Conservation (phyloP, 1,140 invertebrate species). For the Eurosta solidaginis region DNA sequence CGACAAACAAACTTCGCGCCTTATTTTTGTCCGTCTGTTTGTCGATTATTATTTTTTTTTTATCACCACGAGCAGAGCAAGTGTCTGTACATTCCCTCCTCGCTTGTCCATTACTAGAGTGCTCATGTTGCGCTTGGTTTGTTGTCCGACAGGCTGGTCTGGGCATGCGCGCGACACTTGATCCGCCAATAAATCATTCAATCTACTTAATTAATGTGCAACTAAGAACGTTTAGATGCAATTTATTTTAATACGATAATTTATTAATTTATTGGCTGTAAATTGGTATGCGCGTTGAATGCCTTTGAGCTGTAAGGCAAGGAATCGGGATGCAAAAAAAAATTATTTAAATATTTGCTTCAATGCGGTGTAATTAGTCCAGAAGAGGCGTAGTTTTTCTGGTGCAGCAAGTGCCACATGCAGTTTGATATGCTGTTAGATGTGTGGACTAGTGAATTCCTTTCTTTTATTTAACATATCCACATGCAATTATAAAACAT, state of each 20-base stretch:
- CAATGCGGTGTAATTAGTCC: too few relatives aligned
- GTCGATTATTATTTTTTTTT: neutral
- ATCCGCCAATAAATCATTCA: slow-evolving; percentile 60
- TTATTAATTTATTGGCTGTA: slow-evolving; percentile 61
- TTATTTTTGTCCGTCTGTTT: neutral
- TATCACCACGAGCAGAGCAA: neutral
- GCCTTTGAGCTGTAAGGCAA: neutral
- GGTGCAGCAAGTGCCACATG: neutral
- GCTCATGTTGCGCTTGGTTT: neutral
- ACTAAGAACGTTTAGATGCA: slow-evolving; percentile 60
- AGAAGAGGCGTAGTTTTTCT: too few relatives aligned
- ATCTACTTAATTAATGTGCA: slow-evolving; percentile 60
- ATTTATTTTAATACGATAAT: slow-evolving; percentile 60
- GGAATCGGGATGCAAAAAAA: neutral
- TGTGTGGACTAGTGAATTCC: too few relatives aligned
- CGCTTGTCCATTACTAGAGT: neutral
- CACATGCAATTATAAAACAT: too few relatives aligned
- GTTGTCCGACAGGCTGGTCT: neutral
- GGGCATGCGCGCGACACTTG: slow-evolving; percentile 48
- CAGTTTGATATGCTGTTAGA: neutral
- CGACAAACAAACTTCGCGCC: neutral
- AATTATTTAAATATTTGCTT: neutral
- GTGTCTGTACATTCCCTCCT: neutral
- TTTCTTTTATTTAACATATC: too few relatives aligned
- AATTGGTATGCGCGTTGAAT: slow-evolving; percentile 39